A percentile compares a stretch with the other conserved stretches of the same genome.
These are phyloP conservation scores for Copsychus sechellarum DNA, from an alignment of 2,113 vertebrate species.

Conservation along the genomic window DNA sequence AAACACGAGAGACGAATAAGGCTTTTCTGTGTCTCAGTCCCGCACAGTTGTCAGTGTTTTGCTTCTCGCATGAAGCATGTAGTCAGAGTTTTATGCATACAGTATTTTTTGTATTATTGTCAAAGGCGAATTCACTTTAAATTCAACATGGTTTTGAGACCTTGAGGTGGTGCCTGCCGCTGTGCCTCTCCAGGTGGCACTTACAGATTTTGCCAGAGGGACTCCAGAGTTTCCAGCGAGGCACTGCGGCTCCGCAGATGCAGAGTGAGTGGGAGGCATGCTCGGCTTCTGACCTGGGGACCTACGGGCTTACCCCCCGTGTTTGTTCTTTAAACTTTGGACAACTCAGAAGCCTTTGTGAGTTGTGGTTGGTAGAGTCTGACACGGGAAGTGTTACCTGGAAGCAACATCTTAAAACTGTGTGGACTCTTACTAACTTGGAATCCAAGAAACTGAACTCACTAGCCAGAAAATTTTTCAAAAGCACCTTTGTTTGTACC, in stretches of 20 bases:
- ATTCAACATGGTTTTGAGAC: background rate
- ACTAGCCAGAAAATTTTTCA: background rate
- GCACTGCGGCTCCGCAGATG: fast-evolving
- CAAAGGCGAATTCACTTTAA: background rate
- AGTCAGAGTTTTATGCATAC: fast-evolving
- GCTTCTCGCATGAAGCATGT: background rate
- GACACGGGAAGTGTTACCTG: background rate
- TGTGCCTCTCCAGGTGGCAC: background rate
- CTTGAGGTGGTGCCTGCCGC: background rate
- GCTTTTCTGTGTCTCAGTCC: background rate
- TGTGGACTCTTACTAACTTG: background rate
- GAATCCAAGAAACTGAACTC: background rate
- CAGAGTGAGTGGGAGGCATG: background rate
- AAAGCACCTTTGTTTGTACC: conserved; percentile 23
- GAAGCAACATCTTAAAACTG: background rate
- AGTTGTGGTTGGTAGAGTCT: background rate
- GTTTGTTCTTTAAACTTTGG: background rate
- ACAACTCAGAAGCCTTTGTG: background rate
- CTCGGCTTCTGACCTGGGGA: background rate
- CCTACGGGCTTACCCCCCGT: background rate
- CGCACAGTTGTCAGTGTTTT: background rate
- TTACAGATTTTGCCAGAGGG: background rate
- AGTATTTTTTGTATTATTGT: background rate
- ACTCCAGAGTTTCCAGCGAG: background rate
- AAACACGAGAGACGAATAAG: background rate